phyloP scores from a whole-genome alignment of 2,113 vertebrate species.

The Prionailurus viverrinus region DNA sequence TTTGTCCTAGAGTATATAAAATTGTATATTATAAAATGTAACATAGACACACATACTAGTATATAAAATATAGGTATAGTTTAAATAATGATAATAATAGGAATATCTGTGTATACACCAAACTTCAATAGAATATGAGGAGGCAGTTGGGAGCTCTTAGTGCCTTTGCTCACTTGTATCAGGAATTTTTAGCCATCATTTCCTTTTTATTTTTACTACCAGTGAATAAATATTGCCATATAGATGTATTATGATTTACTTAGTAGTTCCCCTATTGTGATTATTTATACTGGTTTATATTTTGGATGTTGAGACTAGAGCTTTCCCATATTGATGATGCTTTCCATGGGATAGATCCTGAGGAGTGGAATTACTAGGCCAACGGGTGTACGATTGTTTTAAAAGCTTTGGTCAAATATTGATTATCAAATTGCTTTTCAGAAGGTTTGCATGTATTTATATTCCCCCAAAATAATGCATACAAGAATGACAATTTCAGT shows the following conservation, averaged over 20 bases:
- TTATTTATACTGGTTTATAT: slow-evolving; percentile 17
- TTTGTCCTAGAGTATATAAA: neutral
- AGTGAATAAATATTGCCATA: neutral
- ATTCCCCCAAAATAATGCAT: neutral
- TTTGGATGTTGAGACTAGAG: neutral
- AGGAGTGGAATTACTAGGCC: slow-evolving; percentile 5
- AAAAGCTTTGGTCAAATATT: slow-evolving; percentile 24
- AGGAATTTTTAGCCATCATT: slow-evolving; percentile 12
- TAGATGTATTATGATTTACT: neutral
- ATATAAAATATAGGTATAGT: neutral
- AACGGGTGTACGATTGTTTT: neutral
- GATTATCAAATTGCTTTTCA: neutral
- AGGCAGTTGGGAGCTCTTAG: neutral
- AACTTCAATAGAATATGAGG: neutral
- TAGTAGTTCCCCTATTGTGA: neutral
- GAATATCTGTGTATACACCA: neutral
- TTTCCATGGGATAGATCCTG: slow-evolving; percentile 43
- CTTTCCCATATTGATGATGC: neutral
- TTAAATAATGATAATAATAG: neutral
- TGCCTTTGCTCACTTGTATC: neutral
- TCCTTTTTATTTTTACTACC: neutral
- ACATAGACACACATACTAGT: neutral
- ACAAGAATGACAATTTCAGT: neutral
- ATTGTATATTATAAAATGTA: neutral
- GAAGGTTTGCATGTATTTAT: slow-evolving; percentile 36